phyloP scores from a whole-genome alignment of 2,113 vertebrate genomes.

The Peromyscus polionotus region DNA sequence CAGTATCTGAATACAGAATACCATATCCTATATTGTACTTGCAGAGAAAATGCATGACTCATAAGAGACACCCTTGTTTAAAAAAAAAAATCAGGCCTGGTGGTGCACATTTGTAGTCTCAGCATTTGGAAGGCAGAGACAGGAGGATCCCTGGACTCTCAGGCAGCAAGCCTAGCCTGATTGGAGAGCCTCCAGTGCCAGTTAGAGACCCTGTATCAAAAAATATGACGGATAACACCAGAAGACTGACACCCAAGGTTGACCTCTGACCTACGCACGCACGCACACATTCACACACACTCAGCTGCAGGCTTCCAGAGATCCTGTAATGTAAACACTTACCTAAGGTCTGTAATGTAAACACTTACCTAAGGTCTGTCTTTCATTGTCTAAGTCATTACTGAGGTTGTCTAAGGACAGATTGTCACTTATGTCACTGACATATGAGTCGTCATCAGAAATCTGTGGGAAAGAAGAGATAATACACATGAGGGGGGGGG shows the following conservation, averaged over 20 bases:
- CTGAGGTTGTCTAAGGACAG: constrained; percentile 96
- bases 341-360: constrained; percentile 87
- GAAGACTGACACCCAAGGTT: background rate
- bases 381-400: constrained; percentile 93
- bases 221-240: no score
- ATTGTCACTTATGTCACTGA: constrained; percentile 98
- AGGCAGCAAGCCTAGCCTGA: background rate
- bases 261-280: background rate
- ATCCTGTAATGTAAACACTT: constrained; percentile 65
- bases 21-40: background rate
- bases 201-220: background rate
- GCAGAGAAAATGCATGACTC: background rate
- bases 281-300: background rate
- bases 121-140: background rate
- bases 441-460: constrained; percentile 97
- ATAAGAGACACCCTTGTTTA: background rate
- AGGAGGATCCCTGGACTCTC: background rate
- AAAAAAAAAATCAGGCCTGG: background rate
- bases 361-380: constrained; percentile 91
- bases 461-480: constrained; percentile 86
- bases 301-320: constrained; percentile 33
- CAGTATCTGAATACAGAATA: background rate
- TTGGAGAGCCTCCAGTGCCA: background rate
- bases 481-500: background rate
- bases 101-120: background rate